phyloP scores from a whole-genome alignment of 2,113 vertebrate species.

The Mastomys natalensis region DNA sequence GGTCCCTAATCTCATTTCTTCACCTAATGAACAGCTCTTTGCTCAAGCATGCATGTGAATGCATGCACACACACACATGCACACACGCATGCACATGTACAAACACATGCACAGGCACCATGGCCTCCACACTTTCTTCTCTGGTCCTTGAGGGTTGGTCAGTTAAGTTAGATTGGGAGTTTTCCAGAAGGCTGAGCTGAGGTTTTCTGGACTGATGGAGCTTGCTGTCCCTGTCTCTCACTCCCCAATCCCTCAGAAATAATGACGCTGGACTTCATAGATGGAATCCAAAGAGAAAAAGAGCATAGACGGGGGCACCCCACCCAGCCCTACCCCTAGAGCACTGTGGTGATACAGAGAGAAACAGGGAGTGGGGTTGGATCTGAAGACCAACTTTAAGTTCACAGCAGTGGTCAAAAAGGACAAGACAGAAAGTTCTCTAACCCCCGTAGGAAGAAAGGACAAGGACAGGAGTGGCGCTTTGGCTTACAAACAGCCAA shows the following conservation, averaged over 20 bases:
- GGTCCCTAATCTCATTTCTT: background rate
- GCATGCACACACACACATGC: background rate
- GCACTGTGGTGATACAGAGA: background rate
- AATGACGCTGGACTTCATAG: background rate
- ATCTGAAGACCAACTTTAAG: background rate
- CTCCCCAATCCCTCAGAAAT: background rate
- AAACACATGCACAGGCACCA: background rate
- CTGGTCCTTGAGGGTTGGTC: background rate
- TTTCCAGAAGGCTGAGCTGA: background rate
- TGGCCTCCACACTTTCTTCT: background rate
- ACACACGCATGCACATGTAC: background rate
- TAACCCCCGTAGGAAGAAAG: background rate
- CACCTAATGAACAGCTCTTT: background rate
- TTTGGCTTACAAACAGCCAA: background rate
- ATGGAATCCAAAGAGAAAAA: slow-evolving; percentile 18
- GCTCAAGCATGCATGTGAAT: too few relatives aligned
- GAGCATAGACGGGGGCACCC: background rate
- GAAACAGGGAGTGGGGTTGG: background rate
- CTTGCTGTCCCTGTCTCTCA: background rate
- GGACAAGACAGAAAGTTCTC: background rate
- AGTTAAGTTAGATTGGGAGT: background rate
- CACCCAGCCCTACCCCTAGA: too few relatives aligned
- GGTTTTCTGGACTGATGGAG: background rate
- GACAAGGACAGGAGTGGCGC: background rate
- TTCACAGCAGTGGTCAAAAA: background rate